Conservation (phyloP, 2,797 vertebrate species). For the Gymnoscopelus braueri region DNA sequence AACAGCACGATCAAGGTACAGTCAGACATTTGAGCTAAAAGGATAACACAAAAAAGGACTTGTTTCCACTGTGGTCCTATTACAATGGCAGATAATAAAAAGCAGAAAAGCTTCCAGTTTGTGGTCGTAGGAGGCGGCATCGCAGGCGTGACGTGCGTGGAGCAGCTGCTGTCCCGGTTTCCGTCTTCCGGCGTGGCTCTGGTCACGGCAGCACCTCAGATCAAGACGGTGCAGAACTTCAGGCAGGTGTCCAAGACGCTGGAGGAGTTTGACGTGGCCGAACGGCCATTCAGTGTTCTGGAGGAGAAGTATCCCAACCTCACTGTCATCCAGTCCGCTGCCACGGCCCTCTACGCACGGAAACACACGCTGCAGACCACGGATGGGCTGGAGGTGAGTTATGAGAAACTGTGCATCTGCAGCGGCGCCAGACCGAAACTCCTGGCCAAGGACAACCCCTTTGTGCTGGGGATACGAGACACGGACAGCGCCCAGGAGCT, state of each 20-base stretch:
- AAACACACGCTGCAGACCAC: slow-evolving; percentile 86
- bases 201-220: slow-evolving; percentile 87
- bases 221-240: slow-evolving; percentile 93
- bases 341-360: slow-evolving; percentile 81
- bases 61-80: too few relatives aligned
- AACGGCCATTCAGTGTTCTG: slow-evolving; percentile 83
- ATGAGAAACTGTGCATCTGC: slow-evolving; percentile 92
- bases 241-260: slow-evolving; percentile 90
- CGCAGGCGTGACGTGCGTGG: slow-evolving; percentile 91
- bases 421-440: slow-evolving; percentile 91
- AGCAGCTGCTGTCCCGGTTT: slow-evolving; percentile 90
- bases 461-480: slow-evolving; percentile 93
- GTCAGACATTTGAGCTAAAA: too few relatives aligned
- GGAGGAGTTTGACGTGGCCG: slow-evolving; percentile 94
- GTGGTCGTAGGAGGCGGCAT: slow-evolving; percentile 92
- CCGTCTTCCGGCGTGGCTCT: slow-evolving; percentile 85
- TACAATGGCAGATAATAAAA: slow-evolving; percentile 42
- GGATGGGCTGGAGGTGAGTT: slow-evolving; percentile 80
- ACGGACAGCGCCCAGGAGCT: slow-evolving; percentile 95
- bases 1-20: too few relatives aligned
- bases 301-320: slow-evolving; percentile 88
- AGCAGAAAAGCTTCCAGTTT: slow-evolving; percentile 67
- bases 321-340: slow-evolving; percentile 87
- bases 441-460: slow-evolving; percentile 83
- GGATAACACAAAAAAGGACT: too few relatives aligned